These are phyloP conservation scores for Notodonta ziczac DNA, from an alignment of 2,888 invertebrate genomes.

Conservation along the genomic window DNA sequence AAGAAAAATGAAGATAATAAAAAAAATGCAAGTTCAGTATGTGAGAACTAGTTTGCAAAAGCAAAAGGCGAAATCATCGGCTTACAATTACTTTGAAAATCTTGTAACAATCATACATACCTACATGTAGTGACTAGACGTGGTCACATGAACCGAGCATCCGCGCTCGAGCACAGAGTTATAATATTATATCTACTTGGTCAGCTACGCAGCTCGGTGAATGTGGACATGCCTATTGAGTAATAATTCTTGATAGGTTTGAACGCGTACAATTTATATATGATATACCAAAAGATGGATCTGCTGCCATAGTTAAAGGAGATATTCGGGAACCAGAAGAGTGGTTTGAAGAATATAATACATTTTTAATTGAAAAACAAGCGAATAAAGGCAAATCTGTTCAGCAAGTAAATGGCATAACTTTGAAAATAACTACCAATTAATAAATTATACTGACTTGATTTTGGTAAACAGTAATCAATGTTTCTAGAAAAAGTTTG, in stretches of 20 bases:
- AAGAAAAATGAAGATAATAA: constrained; percentile 8
- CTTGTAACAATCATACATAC: too few relatives aligned
- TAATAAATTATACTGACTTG: too few relatives aligned
- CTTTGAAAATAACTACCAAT: too few relatives aligned
- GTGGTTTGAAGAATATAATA: constrained; percentile 61
- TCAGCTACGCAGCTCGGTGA: too few relatives aligned
- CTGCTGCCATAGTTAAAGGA: constrained; percentile 54
- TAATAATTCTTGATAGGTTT: constrained; percentile 49
- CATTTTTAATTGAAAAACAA: constrained; percentile 45
- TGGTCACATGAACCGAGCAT: too few relatives aligned
- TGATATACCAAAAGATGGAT: constrained; percentile 63
- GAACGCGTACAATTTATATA: constrained; percentile 55
- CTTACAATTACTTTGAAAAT: neutral
- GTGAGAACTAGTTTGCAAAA: neutral
- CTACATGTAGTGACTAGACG: too few relatives aligned
- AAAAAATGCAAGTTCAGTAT: too few relatives aligned
- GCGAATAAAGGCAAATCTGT: constrained; percentile 54
- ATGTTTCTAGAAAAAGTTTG: constrained; percentile 47
- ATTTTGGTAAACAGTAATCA: too few relatives aligned
- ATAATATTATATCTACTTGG: too few relatives aligned
- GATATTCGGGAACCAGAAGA: constrained; percentile 57
- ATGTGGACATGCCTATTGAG: neutral
- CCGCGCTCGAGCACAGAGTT: too few relatives aligned
- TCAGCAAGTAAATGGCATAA: constrained; percentile 35
- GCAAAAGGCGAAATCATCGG: neutral